Evolutionary conservation across 2,113 vertebrate genomes (phyloP), one percentile per base, ranked within the genome.

Genomic region (Ammodytes dubius): DNA sequence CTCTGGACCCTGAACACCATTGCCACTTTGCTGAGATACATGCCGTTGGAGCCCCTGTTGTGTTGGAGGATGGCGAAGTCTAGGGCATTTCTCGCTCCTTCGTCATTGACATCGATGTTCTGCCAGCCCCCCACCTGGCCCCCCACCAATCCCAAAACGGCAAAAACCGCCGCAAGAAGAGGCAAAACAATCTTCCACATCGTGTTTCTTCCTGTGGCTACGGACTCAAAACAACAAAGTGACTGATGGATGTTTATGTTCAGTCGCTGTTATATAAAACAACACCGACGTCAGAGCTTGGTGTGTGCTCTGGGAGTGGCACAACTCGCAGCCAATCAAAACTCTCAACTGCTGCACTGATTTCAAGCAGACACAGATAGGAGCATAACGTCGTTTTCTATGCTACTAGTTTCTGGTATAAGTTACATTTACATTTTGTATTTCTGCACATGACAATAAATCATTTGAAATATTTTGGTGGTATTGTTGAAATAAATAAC

Each of bases 11-110:
- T 74, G 65, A 95, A 0, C 53, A 98, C 11, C 0, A 87, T 52
- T 11, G 80, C 3, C 40, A 91, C 91, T 5, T 94, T 68, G 69
- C 89, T 90, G 35, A 89, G n/a, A 85, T 52, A 97, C 68, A 70
- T 1, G 69, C 96, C 95, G 66, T 98, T 97, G 92, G 60, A 95
- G 1, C 3, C 47, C 39, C 37, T 84, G 93, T 99, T 99, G 93
- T 97, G 96, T 19, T 96, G 47, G 2, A 19, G 39, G 3, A 98
- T 52, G 3, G 97, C 96, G 72, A 95, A 96, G 1, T n/a, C 67
- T 69, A 98, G 52, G 1, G 96, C 97, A 3, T 74, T 47, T 75
- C 78, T 65, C 9, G 90, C 84, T 0, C 70, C 84, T 1, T 76
- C 27, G 0, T 95, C 89, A 0, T 89, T 81, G 0, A 2, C 3